Percentiles rank a stretch among this genome's conserved stretches.
Evolutionary conservation across 1,140 invertebrate species (phyloP).

Genomic region (Aphidius ervi): DNA sequence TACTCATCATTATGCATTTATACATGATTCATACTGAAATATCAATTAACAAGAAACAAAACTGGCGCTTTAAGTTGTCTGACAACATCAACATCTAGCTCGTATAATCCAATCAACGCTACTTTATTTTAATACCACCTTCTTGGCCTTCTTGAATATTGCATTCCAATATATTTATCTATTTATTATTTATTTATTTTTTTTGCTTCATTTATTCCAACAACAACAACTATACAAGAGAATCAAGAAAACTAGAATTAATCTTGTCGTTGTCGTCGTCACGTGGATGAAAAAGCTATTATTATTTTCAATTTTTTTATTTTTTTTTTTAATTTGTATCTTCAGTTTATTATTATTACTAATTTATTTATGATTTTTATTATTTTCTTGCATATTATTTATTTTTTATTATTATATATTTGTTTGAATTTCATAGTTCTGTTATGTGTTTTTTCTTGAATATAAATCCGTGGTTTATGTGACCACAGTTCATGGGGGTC

Average conservation of each 20-base stretch:
- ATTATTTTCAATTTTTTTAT: neutral
- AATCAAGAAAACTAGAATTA: neutral
- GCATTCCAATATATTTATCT: neutral
- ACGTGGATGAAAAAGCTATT: neutral
- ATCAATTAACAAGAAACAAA: conserved; percentile 16
- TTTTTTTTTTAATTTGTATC: neutral
- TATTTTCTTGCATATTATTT: conserved; percentile 1
- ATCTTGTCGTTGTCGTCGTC: neutral
- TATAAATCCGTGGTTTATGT: conserved; percentile 30
- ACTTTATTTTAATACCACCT: neutral
- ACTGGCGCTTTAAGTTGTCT: too few species aligned
- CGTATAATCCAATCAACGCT: conserved; percentile 8
- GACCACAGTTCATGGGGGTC: conserved; percentile 23
- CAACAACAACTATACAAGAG: neutral
- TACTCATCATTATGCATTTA: conserved; percentile 8
- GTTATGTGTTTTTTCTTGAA: conserved; percentile 18
- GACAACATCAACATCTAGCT: conserved; percentile 14
- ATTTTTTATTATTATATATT: neutral
- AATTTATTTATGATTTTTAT: conserved; percentile 9
- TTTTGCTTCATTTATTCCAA: neutral
- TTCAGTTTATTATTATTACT: neutral
- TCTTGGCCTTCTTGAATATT: neutral
- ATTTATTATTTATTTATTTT: neutral
- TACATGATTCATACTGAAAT: conserved; percentile 22
- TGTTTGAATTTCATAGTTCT: conserved; percentile 9